These are phyloP conservation scores for Heteronetta atricapilla DNA, from an alignment of 2,113 vertebrate species.

Conservation along the genomic window DNA sequence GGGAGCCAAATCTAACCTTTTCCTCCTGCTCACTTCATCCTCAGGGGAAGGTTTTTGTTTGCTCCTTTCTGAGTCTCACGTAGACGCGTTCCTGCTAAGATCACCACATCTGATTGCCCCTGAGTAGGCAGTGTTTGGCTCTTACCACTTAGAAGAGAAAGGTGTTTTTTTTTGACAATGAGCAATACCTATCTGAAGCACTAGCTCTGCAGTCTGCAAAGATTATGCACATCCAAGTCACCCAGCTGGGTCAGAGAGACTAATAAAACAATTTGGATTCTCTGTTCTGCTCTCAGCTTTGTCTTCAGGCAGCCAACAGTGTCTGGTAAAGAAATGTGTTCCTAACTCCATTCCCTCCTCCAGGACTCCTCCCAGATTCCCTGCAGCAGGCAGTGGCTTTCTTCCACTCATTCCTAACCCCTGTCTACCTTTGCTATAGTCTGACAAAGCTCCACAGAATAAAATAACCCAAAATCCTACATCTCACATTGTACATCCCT, in stretches of 20 bases:
- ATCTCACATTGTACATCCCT: not conserved
- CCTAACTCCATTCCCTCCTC: not conserved
- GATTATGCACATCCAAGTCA: not conserved
- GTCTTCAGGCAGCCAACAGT: not conserved
- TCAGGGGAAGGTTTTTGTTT: not conserved
- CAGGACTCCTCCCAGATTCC: not conserved
- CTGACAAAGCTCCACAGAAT: not conserved
- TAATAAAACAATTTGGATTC: not conserved
- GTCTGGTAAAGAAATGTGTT: not conserved
- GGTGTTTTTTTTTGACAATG: not conserved
- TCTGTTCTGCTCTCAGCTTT: not conserved
- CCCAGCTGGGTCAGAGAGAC: not conserved
- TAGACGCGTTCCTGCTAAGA: not conserved
- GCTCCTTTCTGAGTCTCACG: not conserved
- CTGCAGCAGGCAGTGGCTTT: not conserved
- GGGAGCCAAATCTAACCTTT: not conserved
- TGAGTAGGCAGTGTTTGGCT: not conserved
- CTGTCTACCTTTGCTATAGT: not conserved
- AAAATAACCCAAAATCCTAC: not conserved
- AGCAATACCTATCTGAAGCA: not conserved
- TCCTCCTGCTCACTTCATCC: not conserved
- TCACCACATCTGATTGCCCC: accelerated
- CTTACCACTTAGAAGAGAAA: not conserved
- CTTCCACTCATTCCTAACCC: not conserved
- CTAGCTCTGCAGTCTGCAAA: not conserved